Conservation (phyloP, 2,888 invertebrate genomes). For the Latrodectus elegans region DNA sequence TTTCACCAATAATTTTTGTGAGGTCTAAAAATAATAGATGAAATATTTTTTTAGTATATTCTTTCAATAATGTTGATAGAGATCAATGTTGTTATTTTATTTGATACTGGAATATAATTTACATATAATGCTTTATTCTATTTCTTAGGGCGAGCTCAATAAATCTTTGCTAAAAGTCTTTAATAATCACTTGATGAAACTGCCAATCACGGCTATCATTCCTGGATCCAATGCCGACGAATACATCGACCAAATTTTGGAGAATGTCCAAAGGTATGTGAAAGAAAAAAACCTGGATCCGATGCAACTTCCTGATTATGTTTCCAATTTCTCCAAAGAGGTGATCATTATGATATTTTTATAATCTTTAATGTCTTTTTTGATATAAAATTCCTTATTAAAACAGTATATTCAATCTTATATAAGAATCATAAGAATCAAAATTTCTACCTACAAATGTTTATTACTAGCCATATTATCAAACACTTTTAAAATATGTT, state of each 20-base stretch:
- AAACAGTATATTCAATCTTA: no score
- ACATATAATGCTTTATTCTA: not conserved
- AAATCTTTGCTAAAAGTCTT: conserved; percentile 55
- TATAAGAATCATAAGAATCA: no score
- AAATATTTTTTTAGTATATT: no score
- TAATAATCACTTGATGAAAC: conserved; percentile 57
- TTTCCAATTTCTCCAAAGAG: conserved; percentile 50
- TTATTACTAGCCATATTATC: no score
- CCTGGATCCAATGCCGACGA: conserved; percentile 63
- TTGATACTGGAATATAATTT: not conserved
- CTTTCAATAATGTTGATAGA: no score
- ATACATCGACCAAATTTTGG: conserved; percentile 68
- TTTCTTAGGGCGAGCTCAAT: conserved; percentile 45
- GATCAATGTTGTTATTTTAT: not conserved
- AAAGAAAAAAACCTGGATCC: conserved; percentile 53
- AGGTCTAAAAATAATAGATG: no score
- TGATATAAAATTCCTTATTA: no score
- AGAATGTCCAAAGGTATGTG: conserved; percentile 51
- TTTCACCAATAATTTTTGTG: no score
- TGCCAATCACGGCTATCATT: conserved; percentile 64
- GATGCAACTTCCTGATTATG: conserved; percentile 60
- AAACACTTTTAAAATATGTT: no score
- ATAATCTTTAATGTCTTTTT: no score
- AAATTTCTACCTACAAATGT: no score
- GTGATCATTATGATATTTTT: conserved; percentile 4